Evolutionary conservation across 2,797 vertebrate species (phyloP), one percentile per base, ranked within the genome.

Genomic region (Cyprinodon diabolis): DNA sequence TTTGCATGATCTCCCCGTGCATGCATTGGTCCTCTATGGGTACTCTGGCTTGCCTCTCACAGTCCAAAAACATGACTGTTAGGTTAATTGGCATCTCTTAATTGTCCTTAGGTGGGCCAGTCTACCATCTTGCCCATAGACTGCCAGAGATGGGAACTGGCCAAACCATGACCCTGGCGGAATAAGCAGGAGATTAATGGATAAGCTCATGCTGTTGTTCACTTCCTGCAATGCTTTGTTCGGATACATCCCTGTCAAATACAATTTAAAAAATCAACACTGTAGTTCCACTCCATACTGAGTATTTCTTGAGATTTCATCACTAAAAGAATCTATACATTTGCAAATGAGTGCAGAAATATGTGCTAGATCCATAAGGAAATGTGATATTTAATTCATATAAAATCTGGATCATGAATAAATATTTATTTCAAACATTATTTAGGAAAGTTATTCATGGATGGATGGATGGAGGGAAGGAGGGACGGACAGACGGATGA

Each of bases 181-280:
- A 30, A 30, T 30, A 30, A 30, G 30, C 30, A 30, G 30, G 30
- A 30, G 30, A 30, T 30, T 30, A 3, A 30, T 30, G 30, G 30
- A 30, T 30, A 30, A 30, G 30, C 30, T 48, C 57, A 57, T 12
- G 56, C 23, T 37, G 13, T 58, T n/a, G 73, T 51, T 71, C 74
- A 63, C 78, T 85, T 86, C 79, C 79, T 78, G 77, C 55, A 76
- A 52, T 77, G 77, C 62, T 76, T 43, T 65, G 75, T 21, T 73
- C 56, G 37, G 72, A 60, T 63, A 23, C 72, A 81, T 74, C 66
- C 52, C 62, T n/a, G 55, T 75, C 55, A 52, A 45, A 6, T 11
- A 19, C 63, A 19, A 13, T 9, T 47, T 52, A 43, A 72, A 60
- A 56, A 17, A 63, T 40, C n/a, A 21, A 74, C 1, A 72, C 0